Base-by-base conservation (phyloP, 2,888 invertebrate species). In the Cactoblastis cactorum region DNA sequence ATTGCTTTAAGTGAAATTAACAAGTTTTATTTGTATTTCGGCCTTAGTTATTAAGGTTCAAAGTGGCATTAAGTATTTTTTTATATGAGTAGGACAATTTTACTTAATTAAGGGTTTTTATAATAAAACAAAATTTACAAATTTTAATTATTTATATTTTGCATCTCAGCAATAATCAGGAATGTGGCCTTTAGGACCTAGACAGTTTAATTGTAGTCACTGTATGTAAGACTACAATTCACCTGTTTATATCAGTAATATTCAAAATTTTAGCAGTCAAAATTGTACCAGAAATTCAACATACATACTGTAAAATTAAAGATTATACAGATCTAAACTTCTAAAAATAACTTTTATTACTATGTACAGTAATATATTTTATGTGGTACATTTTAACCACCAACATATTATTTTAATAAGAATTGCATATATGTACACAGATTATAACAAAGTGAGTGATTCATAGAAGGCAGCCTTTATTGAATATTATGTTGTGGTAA, bases 171-270 rank as follows among this genome's bases (percentile, higher is more conserved):
- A 43, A 43, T 63, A 67, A 77, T 74, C 65, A 74, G 80, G 80
- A 82, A 81, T 83, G 74, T 72, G 73, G 76, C 83, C 83, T 81
- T 68, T 56, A 74, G 80, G 79, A 78, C 75, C n/a, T n/a, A n/a
- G n/a, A n/a, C n/a, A n/a, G n/a, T n/a, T n/a, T n/a, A n/a, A n/a
- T n/a, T 61, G 22, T 22, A 22, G n/a, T n/a, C 22, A 22, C 22
- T 6, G 6, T 64, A 63, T n/a, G 14, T 39, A 49, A 12, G 24
- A 49, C 32, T 28, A 38, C 28, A 24, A 28, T 32, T 39, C 43
- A 19, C 34, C 35, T 47, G 35, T 22, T 6, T 22, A 4, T 28
- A 8, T 28, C 9, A 28, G 5, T 9, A 28, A 28, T 9, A 28
- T 28, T 4, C 9, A 8, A n/a, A n/a, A n/a, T n/a, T n/a, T n/a